These are phyloP conservation scores for Lytechinus variegatus DNA, from an alignment of 35 echinoderm and acorn worm species.

Conservation along the genomic window DNA sequence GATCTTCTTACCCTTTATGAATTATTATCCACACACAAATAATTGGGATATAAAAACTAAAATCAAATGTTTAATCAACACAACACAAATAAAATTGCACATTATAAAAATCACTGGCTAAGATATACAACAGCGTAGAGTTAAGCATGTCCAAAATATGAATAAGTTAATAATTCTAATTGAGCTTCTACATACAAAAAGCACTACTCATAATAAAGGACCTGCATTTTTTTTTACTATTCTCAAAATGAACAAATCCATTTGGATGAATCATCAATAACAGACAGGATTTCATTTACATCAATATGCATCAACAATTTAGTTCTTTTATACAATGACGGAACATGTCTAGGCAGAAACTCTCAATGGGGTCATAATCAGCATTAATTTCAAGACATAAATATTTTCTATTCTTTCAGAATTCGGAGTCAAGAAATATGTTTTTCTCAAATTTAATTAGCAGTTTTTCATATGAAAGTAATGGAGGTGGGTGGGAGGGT, in stretches of 20 bases:
- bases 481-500: too few relatives aligned
- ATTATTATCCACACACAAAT: too few relatives aligned
- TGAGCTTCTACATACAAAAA: neutral
- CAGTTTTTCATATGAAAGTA: too few relatives aligned
- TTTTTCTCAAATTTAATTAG: too few relatives aligned
- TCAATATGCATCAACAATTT: too few relatives aligned
- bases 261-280: neutral
- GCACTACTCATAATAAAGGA: neutral
- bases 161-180: neutral
- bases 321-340: too few relatives aligned
- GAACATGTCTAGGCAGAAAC: too few relatives aligned
- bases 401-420: too few relatives aligned
- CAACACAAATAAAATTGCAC: neutral
- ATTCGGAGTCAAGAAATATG: too few relatives aligned
- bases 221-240: neutral
- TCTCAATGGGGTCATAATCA: too few relatives aligned
- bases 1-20: too few relatives aligned
- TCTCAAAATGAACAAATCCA: neutral
- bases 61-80: neutral
- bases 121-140: neutral
- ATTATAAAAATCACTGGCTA: conserved; percentile 13
- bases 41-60: neutral
- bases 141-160: neutral
- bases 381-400: too few relatives aligned
- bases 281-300: neutral